These are phyloP conservation scores for Corythornis leucogaster DNA, from an alignment of 2,797 vertebrate genomes.

Conservation along the genomic window DNA sequence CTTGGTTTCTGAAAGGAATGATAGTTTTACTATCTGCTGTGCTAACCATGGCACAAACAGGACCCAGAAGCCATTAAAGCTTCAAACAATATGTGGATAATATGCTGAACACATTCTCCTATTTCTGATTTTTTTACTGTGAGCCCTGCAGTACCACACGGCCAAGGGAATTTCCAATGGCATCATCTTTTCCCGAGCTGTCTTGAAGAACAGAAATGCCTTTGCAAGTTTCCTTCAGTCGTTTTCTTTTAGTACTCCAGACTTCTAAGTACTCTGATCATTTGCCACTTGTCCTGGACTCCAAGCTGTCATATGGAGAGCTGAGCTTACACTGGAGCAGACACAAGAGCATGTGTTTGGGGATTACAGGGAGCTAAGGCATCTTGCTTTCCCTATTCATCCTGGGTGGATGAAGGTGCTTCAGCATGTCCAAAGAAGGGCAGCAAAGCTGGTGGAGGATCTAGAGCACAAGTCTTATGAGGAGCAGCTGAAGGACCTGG, in stretches of 20 bases:
- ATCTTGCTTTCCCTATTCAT: neutral
- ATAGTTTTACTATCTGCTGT: slow-evolving; percentile 15
- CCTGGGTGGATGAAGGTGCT: neutral
- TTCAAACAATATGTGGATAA: neutral
- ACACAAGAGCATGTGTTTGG: rapidly evolving
- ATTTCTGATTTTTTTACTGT: slow-evolving; percentile 31
- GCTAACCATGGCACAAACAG: neutral
- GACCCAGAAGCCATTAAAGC: neutral
- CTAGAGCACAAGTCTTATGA: neutral
- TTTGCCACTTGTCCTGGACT: neutral
- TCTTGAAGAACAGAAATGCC: neutral
- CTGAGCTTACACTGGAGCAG: neutral
- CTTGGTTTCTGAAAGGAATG: neutral
- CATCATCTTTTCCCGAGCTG: slow-evolving; percentile 35
- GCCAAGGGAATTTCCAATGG: neutral
- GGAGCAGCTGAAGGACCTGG: neutral
- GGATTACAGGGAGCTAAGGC: neutral
- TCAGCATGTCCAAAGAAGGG: neutral
- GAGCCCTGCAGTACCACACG: neutral
- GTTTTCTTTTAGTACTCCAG: neutral
- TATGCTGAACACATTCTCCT: neutral
- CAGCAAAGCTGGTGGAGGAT: neutral
- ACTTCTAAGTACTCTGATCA: neutral
- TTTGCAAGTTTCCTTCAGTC: neutral
- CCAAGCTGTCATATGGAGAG: neutral